These are phyloP conservation scores for Acipenser ruthenus DNA, from an alignment of 2,797 vertebrate genomes.

Conservation along the genomic window DNA sequence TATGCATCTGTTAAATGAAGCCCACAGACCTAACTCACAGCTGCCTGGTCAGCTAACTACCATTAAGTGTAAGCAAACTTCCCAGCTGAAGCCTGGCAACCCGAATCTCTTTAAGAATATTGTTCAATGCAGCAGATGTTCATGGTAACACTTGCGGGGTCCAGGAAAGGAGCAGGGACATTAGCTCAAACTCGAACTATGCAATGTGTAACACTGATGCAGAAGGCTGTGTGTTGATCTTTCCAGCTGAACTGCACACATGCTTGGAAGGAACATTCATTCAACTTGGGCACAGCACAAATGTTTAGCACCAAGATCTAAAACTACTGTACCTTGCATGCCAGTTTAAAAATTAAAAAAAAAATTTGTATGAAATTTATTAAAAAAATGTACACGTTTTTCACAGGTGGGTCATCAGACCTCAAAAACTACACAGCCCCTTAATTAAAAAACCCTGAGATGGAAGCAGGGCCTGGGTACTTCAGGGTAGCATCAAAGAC, in stretches of 20 bases:
- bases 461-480: no score
- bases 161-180: constrained; percentile 48
- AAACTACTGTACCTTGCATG: no score
- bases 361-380: no score
- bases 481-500: no score
- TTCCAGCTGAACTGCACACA: neutral
- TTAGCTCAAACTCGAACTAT: constrained; percentile 59
- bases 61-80: constrained; percentile 20
- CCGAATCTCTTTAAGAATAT: constrained; percentile 31
- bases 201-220: constrained; percentile 23
- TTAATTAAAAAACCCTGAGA: no score
- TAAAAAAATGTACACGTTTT: no score
- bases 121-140: constrained; percentile 53
- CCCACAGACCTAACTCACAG: constrained; percentile 10
- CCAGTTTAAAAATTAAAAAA: no score
- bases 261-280: neutral
- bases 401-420: no score
- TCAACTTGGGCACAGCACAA: no score
- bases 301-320: no score
- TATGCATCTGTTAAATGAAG: no score
- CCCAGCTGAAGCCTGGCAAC: constrained; percentile 29
- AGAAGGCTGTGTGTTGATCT: constrained; percentile 29
- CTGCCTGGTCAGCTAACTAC: constrained; percentile 10
- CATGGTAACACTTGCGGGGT: constrained; percentile 45
- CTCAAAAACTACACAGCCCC: no score